phyloP scores from a whole-genome alignment of 2,888 invertebrate genomes.

The Cataglyphis altisquamis region DNA sequence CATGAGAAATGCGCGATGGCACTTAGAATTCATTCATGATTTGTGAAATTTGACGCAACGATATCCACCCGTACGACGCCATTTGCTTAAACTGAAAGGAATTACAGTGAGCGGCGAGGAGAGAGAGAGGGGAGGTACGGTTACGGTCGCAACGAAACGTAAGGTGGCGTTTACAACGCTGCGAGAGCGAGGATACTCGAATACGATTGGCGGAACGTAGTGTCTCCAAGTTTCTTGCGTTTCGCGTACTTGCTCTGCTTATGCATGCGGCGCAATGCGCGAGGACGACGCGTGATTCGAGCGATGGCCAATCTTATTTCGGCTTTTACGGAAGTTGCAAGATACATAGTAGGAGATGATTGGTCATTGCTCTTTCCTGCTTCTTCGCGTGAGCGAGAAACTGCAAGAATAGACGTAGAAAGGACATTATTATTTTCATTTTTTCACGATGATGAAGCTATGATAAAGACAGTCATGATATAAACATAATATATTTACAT shows the following conservation, averaged over 20 bases:
- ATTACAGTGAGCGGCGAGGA: slow-evolving; percentile 43
- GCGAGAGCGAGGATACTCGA: no score
- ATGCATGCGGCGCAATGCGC: not conserved
- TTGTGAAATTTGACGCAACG: slow-evolving; percentile 85
- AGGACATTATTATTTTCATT: no score
- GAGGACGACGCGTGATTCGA: not conserved
- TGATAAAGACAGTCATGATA: no score
- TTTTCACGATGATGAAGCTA: no score
- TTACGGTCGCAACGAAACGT: slow-evolving; percentile 38
- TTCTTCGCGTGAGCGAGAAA: not conserved
- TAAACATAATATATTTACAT: no score
- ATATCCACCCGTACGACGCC: slow-evolving; percentile 87
- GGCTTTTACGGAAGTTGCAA: not conserved
- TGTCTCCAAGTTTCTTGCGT: not conserved
- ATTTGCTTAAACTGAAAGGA: slow-evolving; percentile 86
- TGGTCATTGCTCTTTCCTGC: not conserved
- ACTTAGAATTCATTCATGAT: slow-evolving; percentile 86
- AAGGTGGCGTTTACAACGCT: not conserved
- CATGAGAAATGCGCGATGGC: slow-evolving; percentile 76
- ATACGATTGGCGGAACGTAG: not conserved
- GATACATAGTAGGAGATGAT: not conserved
- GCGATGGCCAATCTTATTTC: not conserved
- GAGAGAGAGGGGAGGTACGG: slow-evolving; percentile 33
- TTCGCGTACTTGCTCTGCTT: not conserved
- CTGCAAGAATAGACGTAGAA: no score